Percentiles rank a stretch among this genome's conserved stretches.
Evolutionary conservation across 1,140 invertebrate species (phyloP).

Genomic region (Frieseomelitta varia): DNA sequence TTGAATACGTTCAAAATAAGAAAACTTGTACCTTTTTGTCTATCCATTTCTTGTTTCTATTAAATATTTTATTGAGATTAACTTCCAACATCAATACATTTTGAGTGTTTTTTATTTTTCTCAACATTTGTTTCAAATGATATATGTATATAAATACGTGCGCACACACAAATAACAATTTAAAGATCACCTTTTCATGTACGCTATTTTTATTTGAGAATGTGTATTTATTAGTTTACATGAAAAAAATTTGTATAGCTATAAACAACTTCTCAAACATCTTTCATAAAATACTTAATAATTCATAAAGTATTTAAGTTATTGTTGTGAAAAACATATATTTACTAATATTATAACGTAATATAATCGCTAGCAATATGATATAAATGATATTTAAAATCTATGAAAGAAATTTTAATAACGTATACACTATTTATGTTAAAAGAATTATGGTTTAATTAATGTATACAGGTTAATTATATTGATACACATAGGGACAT

Average conservation of each 20-base stretch:
- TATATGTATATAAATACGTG: not conserved
- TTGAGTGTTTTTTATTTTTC: slow-evolving; percentile 1
- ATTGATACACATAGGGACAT: not conserved
- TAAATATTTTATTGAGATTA: slow-evolving; percentile 6
- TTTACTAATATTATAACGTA: not conserved
- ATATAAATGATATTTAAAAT: not conserved
- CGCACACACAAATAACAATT: not conserved
- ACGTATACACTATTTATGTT: not conserved
- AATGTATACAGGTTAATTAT: not conserved
- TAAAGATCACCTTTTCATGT: slow-evolving; percentile 28
- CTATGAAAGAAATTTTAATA: not conserved
- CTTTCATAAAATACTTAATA: not conserved
- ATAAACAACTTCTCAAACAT: slow-evolving; percentile 7
- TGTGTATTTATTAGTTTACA: slow-evolving; percentile 14
- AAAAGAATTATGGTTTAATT: not conserved
- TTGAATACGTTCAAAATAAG: not conserved
- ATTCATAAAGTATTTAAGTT: not conserved
- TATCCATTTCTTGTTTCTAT: not conserved
- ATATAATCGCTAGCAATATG: not conserved
- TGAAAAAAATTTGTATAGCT: not conserved
- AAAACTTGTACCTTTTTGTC: not conserved
- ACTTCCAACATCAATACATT: not conserved
- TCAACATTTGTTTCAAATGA: not conserved
- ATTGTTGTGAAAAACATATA: not conserved
- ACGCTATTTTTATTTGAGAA: not conserved